These are phyloP conservation scores for Smutsia temminckii DNA, from an alignment of 2,797 vertebrate genomes.

Conservation along the genomic window DNA sequence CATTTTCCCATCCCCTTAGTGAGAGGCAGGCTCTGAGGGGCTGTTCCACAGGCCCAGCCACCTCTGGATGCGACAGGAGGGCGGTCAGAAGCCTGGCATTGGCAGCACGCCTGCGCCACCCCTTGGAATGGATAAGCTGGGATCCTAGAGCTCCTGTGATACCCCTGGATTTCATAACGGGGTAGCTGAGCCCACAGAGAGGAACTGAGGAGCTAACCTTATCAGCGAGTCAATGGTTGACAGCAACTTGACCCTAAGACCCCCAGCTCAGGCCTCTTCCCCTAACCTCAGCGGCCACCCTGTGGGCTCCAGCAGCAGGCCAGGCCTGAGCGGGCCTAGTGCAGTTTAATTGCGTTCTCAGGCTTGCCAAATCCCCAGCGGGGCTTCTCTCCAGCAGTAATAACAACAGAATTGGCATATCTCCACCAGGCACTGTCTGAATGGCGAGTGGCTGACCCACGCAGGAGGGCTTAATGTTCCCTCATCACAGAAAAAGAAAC, in stretches of 20 bases:
- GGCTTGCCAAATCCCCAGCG: background rate
- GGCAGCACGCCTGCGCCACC: too few species aligned
- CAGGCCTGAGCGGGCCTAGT: background rate
- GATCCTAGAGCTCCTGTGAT: fast-evolving
- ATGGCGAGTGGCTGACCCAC: fast-evolving
- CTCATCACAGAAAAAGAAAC: background rate
- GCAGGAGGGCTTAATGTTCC: background rate
- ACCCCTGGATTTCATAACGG: background rate
- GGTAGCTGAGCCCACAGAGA: background rate
- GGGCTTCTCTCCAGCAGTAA: background rate
- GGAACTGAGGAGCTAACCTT: background rate
- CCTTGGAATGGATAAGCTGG: fast-evolving
- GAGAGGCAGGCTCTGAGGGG: background rate
- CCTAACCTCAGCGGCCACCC: background rate
- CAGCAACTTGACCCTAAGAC: background rate
- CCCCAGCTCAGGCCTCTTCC: background rate
- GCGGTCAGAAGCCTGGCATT: fast-evolving
- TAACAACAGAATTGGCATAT: fast-evolving
- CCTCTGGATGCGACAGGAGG: background rate
- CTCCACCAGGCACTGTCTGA: background rate
- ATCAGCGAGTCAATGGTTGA: background rate
- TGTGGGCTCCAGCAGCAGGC: fast-evolving
- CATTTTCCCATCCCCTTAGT: background rate
- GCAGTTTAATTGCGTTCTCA: background rate
- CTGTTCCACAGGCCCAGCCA: background rate